A percentile compares a stretch with the other conserved stretches of the same genome.
Conservation (phyloP, 2,888 invertebrate species). For the Pyrocoelia pectoralis region DNA sequence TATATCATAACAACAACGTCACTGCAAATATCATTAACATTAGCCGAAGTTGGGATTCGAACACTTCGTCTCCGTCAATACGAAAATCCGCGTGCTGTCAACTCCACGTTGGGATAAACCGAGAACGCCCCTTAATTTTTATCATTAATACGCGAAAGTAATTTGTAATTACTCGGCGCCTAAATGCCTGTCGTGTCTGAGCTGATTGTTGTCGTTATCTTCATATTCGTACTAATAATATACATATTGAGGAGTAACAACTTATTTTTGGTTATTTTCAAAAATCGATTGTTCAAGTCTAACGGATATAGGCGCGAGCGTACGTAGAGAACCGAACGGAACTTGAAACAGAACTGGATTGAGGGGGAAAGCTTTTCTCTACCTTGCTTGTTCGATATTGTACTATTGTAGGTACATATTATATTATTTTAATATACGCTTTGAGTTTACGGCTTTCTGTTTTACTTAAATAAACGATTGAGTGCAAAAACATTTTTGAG, state of each 20-base stretch:
- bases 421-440: too few relatives aligned
- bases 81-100: constrained; percentile 5
- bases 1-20: constrained; percentile 13
- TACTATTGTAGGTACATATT: too few relatives aligned
- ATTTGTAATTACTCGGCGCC: too few relatives aligned
- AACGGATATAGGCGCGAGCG: background rate
- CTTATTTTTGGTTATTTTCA: constrained; percentile 10
- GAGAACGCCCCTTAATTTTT: too few relatives aligned
- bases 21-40: constrained; percentile 8
- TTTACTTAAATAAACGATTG: too few relatives aligned
- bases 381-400: background rate
- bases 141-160: too few relatives aligned
- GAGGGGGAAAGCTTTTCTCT: constrained; percentile 4
- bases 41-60: background rate
- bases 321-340: constrained; percentile 5
- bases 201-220: background rate
- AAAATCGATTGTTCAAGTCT: constrained; percentile 10
- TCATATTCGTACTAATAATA: background rate
- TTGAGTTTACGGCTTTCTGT: too few relatives aligned
- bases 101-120: constrained; percentile 4
- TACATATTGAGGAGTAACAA: background rate
- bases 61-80: constrained; percentile 2
- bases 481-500: too few relatives aligned
- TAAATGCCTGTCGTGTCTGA: background rate
- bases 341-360: constrained; percentile 4